Evolutionary conservation across 1,140 invertebrate species (phyloP), one percentile per base, ranked within the genome.

Genomic region (Meloidogyne floridensis): DNA sequence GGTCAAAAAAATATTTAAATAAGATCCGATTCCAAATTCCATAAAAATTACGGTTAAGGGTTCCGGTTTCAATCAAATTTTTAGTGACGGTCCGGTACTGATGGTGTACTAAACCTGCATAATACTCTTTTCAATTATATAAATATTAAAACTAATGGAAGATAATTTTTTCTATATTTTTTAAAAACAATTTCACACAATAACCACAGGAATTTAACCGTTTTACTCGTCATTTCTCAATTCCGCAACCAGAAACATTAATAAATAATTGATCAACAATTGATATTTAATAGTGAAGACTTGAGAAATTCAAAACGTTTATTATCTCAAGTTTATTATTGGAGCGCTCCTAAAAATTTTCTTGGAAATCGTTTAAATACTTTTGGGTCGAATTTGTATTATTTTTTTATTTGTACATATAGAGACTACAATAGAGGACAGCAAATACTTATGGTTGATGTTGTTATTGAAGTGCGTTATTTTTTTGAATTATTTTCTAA

Each of bases 311-410:
- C n/a, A 5, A 92, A 92, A 11, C 93, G 93, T 87, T 9, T 13
- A 82, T 13, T 51, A 75, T 43, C 73, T 47, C 32, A 93, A 94
- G 85, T 93, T 72, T 95, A 94, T 87, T 98, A 95, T 91, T 98
- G 96, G 95, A 90, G 94, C 80, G 94, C 95, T 47, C 95, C 95
- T 5, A 89, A 93, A 80, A 90, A 91, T 81, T 92, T 93, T 83
- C 86, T 91, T 77, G 92, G 92, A 0, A 92, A 92, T 65, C 84
- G 91, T 91, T 76, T 93, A 73, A 93, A 94, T 77, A 93, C 93
- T 73, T 99, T 98, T 91, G 95, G 95, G 0, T 94, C 94, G 7
- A 93, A 93, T 74, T 89, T 98, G 9, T 92, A 92, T 15, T 94
- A 95, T 84, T 92, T 91, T 59, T 91, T 96, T n/a, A 93, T 93